Conservation (phyloP, 2,113 vertebrate species). For the Saccopteryx leptura region DNA sequence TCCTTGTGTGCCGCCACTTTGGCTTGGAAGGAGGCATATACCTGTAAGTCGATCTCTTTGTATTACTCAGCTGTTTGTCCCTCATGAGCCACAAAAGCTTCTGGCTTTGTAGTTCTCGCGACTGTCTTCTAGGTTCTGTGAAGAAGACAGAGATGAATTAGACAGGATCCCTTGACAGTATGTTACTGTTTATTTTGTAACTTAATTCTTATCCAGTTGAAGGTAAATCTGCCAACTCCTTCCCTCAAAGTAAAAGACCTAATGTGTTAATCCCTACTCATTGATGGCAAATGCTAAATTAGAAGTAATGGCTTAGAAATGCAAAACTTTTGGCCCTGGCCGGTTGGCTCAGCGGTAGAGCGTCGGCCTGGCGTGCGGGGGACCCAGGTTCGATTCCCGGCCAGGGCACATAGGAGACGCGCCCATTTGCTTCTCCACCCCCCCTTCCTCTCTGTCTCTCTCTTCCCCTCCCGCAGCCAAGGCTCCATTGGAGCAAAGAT, state of each 20-base stretch:
- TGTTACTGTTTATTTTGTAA: constrained; percentile 62
- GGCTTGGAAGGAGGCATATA: neutral
- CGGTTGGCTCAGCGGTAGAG: too few relatives aligned
- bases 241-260: constrained; percentile 66
- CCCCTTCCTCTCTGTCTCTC: too few relatives aligned
- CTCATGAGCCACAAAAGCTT: constrained; percentile 45
- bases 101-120: constrained; percentile 66
- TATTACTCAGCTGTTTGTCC: constrained; percentile 26
- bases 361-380: too few relatives aligned
- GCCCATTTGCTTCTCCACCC: too few relatives aligned
- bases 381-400: too few relatives aligned
- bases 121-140: constrained; percentile 47
- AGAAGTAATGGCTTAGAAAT: constrained; percentile 68
- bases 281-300: constrained; percentile 65
- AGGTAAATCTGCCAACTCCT: constrained; percentile 58
- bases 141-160: constrained; percentile 66
- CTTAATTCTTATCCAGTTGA: constrained; percentile 71
- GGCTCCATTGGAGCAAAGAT: too few relatives aligned
- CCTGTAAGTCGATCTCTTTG: neutral
- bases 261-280: constrained; percentile 69
- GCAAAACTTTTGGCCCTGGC: constrained; percentile 69
- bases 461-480: too few relatives aligned
- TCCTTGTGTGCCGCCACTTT: constrained; percentile 30
- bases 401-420: too few relatives aligned
- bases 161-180: constrained; percentile 55